Evolutionary conservation across 2,797 vertebrate genomes (phyloP).

Genomic region (Myripristis murdjan): DNA sequence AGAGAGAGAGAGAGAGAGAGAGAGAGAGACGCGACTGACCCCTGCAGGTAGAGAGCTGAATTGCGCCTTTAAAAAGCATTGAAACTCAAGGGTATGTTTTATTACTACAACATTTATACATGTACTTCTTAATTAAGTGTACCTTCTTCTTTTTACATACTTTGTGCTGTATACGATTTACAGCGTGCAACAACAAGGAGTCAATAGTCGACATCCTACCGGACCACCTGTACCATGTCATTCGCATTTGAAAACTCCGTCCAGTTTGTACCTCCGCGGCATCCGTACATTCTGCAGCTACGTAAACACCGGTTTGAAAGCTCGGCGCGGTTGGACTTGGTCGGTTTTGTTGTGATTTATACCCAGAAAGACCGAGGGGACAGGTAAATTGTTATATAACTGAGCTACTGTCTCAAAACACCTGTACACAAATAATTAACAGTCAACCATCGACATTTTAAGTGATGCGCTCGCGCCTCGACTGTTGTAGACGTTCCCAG

Average conservation of each 20-base stretch:
- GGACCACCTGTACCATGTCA: too few species aligned
- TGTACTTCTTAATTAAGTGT: too few species aligned
- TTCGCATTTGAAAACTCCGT: not conserved
- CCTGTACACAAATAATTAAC: not conserved
- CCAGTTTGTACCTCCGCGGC: constrained; percentile 56
- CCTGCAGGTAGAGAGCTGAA: constrained; percentile 47
- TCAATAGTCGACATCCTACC: too few species aligned
- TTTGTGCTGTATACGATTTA: too few species aligned
- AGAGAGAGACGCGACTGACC: constrained; percentile 42
- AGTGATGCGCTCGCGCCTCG: too few species aligned
- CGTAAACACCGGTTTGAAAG: constrained; percentile 58
- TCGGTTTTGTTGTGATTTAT: not conserved
- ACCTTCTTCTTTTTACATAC: too few species aligned
- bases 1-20: too few species aligned
- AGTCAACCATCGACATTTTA: too few species aligned
- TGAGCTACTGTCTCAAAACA: not conserved
- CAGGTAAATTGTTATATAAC: not conserved
- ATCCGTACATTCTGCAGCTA: not conserved
- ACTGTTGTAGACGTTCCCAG: too few species aligned
- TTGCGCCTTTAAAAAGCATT: not conserved
- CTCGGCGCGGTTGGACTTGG: constrained; percentile 56
- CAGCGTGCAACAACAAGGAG: too few species aligned
- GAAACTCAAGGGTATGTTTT: too few species aligned
- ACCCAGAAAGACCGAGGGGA: not conserved
- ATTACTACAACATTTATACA: too few species aligned